Evolutionary conservation across 2,888 invertebrate genomes (phyloP).

Genomic region (Beris morrisii): DNA sequence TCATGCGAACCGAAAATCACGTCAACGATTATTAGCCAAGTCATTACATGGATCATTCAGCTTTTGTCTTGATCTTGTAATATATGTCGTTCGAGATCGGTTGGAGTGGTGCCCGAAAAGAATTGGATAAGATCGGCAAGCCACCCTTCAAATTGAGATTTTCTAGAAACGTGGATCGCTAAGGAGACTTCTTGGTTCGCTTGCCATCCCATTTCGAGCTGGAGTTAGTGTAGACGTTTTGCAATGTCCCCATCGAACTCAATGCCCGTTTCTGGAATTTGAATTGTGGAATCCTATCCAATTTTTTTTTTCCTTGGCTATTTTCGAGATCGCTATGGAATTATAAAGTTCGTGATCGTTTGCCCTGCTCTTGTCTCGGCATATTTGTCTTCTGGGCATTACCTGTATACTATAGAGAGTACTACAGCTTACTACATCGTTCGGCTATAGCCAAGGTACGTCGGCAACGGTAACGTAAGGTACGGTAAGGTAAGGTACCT

Average conservation of each 20-base stretch:
- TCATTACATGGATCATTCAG: constrained; percentile 32
- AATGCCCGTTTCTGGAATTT: too few species aligned
- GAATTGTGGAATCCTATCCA: too few species aligned
- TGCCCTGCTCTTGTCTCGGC: constrained; percentile 24
- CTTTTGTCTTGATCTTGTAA: constrained; percentile 16
- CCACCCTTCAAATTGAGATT: too few species aligned
- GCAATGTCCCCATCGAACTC: too few species aligned
- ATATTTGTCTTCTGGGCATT: constrained; percentile 23
- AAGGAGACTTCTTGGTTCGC: too few species aligned
- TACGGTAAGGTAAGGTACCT: neutral
- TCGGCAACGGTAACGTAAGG: neutral
- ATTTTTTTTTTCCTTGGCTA: too few species aligned
- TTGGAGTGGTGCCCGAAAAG: neutral
- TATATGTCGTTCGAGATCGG: neutral
- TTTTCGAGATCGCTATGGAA: neutral
- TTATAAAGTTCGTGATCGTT: constrained; percentile 37
- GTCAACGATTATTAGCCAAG: constrained; percentile 36
- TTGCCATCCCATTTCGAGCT: too few species aligned
- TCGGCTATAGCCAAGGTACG: constrained; percentile 8
- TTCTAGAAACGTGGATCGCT: too few species aligned
- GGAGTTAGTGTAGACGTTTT: too few species aligned
- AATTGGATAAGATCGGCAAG: constrained; percentile 4
- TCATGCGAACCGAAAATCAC: constrained; percentile 37
- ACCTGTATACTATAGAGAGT: constrained; percentile 29
- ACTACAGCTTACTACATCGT: neutral